Percentiles rank a stretch among this genome's conserved stretches.
phyloP scores from a whole-genome alignment of 2,888 invertebrate genomes.

The Caenorhabditis angaria region DNA sequence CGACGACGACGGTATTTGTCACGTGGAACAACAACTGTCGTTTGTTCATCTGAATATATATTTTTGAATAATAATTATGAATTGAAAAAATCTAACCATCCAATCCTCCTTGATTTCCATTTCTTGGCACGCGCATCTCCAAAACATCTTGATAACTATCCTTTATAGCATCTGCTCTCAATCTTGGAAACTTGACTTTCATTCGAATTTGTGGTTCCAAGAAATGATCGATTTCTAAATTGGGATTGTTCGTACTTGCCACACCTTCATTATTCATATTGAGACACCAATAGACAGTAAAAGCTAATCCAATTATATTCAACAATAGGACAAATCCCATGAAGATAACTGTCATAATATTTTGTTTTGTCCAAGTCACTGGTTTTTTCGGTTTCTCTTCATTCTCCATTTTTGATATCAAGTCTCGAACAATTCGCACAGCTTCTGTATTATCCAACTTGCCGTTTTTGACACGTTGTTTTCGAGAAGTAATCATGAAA shows the following conservation, averaged over 20 bases:
- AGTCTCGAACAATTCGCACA: neutral
- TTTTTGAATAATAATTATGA: no score
- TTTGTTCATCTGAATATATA: slow-evolving; percentile 29
- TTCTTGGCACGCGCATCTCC: slow-evolving; percentile 29
- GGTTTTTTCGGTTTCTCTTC: neutral
- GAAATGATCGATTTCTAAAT: slow-evolving; percentile 11
- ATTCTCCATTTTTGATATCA: slow-evolving; percentile 1
- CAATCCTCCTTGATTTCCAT: slow-evolving; percentile 25
- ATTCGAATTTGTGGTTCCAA: slow-evolving; percentile 39
- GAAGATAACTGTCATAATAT: neutral
- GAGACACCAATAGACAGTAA: slow-evolving; percentile 29
- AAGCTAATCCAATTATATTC: slow-evolving; percentile 19
- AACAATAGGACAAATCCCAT: slow-evolving; percentile 26
- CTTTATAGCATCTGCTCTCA: slow-evolving; percentile 14
- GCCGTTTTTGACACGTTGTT: neutral
- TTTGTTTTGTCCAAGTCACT: slow-evolving; percentile 10
- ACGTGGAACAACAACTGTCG: slow-evolving; percentile 26
- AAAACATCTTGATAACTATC: slow-evolving; percentile 18
- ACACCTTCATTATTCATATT: neutral
- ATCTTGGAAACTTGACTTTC: slow-evolving; percentile 29
- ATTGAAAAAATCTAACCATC: neutral
- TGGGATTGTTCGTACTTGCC: neutral
- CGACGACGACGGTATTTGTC: slow-evolving; percentile 23
- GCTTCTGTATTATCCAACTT: slow-evolving; percentile 7
- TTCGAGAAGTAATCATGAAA: slow-evolving; percentile 14